Evolutionary conservation across 2,888 invertebrate species (phyloP), one percentile per base, ranked within the genome.

Genomic region (Dichetophora obliterata): DNA sequence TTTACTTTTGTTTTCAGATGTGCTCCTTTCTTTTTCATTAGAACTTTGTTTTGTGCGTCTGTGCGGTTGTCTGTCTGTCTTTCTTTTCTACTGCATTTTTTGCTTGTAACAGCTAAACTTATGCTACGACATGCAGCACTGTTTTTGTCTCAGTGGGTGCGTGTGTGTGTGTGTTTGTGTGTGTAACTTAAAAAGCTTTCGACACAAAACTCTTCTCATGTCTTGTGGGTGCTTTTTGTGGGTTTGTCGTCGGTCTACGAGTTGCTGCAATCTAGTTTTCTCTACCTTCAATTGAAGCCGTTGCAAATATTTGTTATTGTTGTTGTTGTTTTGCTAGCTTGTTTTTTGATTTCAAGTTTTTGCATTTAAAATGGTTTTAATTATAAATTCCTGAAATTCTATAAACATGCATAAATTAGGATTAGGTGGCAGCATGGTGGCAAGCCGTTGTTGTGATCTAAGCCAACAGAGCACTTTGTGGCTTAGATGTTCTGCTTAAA

Each of bases 181-280:
- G 22, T 8, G 16, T 68, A 6, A 5, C 16, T 66, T n/a, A 3
- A 22, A 22, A 22, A 16, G 27, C 22, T 24, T 59, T 24, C 57
- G 14, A 37, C 66, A 66, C 37, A 37, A 66, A 66, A 66, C n/a
- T 43, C 66, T 66, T 43, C n/a, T 66, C 66, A 19, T 5, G 43
- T 66, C 19, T 22, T 34, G 66, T 66, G 66, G 37, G 19, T 66
- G 66, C 11, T 59, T 59, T 59, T 27, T 22, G 57, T 22, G 24
- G 22, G 22, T 59, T 24, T n/a, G n/a, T n/a, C n/a, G n/a, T n/a
- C 27, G 22, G 24, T 54, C 54, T 54, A 22, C 54, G 8, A 22
- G 19, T 54, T 22, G n/a, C 57, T 22, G n/a, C 57, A 24, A 22
- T 59, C 57, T 59, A 22, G 5, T 27, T 59, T 27, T 59, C 5